Evolutionary conservation across 2,113 vertebrate species (phyloP).

Genomic region (Brienomyrus longianalis): DNA sequence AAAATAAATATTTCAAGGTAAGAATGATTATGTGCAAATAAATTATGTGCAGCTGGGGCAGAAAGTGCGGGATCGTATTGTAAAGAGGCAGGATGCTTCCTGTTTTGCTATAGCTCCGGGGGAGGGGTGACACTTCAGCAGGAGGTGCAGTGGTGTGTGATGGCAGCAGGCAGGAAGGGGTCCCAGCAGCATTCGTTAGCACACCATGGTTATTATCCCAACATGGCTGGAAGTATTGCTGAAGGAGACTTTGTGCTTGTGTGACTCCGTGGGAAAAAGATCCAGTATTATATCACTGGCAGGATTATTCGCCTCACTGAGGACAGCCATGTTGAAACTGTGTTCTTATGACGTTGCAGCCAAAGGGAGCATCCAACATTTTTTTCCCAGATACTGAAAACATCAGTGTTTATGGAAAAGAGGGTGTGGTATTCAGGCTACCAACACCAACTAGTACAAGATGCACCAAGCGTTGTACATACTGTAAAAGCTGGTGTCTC

Average conservation of each 20-base stretch:
- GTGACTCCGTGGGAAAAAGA: not conserved
- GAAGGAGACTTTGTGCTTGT: not conserved
- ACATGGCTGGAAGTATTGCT: not conserved
- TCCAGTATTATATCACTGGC: not conserved
- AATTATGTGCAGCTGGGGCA: not conserved
- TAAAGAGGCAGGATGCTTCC: not conserved
- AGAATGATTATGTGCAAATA: not conserved
- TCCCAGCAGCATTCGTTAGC: not conserved
- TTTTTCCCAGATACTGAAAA: not conserved
- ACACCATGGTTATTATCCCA: not conserved
- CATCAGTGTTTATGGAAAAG: not conserved
- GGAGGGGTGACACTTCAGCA: not conserved
- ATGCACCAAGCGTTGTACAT: not conserved
- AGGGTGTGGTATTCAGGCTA: not conserved
- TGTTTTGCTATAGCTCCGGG: not conserved
- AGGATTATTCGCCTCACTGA: too few species aligned
- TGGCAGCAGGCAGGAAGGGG: not conserved
- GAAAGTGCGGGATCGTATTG: not conserved
- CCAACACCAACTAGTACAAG: not conserved
- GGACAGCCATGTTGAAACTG: not conserved
- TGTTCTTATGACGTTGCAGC: not conserved
- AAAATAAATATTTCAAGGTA: not conserved
- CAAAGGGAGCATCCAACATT: not conserved
- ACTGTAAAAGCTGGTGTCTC: not conserved
- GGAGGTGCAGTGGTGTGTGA: not conserved